These are phyloP conservation scores for Todiramphus chloris DNA, from an alignment of 2,113 vertebrate species.

Conservation along the genomic window DNA sequence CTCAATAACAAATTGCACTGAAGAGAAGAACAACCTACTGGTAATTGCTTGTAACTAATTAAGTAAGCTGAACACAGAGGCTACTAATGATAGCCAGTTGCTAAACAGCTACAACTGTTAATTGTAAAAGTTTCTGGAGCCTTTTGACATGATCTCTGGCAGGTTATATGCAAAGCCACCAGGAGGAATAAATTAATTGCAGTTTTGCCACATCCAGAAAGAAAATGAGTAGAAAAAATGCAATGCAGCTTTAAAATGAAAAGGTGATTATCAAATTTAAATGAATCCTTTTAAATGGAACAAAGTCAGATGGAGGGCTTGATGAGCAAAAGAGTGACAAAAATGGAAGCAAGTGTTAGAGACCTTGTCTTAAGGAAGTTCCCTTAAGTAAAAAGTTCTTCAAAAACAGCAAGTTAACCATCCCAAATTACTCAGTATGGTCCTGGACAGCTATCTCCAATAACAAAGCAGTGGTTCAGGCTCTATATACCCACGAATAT, in stretches of 20 bases:
- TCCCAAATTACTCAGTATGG: neutral
- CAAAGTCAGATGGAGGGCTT: neutral
- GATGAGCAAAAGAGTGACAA: neutral
- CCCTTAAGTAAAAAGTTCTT: neutral
- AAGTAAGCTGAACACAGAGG: neutral
- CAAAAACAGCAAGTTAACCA: neutral
- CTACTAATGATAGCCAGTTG: neutral
- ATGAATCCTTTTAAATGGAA: neutral
- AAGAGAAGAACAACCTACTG: neutral
- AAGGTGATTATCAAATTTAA: neutral
- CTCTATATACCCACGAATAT: neutral
- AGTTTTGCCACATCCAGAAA: neutral
- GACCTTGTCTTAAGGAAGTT: neutral
- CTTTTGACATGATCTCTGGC: conserved; percentile 11
- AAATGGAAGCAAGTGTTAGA: neutral
- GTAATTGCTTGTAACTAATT: conserved; percentile 38
- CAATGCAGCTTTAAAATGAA: neutral
- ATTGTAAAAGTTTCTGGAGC: conserved; percentile 39
- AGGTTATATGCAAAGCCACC: neutral
- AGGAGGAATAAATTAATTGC: conserved; percentile 22
- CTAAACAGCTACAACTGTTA: conserved; percentile 10
- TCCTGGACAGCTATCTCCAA: neutral
- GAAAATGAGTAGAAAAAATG: conserved; percentile 6
- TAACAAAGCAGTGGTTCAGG: neutral
- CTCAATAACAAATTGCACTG: neutral